Base-by-base conservation (phyloP, 2,113 vertebrate species). In the Tympanuchus pallidicinctus region DNA sequence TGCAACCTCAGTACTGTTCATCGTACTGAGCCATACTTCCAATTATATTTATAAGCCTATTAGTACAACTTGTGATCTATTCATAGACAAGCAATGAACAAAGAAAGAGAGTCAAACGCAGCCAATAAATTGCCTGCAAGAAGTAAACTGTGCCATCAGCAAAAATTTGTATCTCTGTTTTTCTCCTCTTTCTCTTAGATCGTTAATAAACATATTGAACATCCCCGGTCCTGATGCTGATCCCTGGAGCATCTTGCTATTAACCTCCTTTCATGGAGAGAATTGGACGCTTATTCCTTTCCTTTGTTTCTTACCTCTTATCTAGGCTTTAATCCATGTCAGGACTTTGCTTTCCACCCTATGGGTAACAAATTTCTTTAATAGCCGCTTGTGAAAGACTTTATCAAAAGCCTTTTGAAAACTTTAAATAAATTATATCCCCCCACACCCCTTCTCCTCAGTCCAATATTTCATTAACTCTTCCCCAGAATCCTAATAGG, bases 181-280 rank as follows among this genome's bases (percentile, higher is more conserved):
- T 95, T 95, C 79, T 85, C 63, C 65, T 65, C 88, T 85, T 96
- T 95, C 92, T 89, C 90, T 91, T 61, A 93, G 90, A 97, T 94
- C 92, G 54, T 97, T 97, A 97, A 96, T 96, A 96, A 96, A 95
- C 90, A 91, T 96, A 96, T 96, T 96, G 96, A 97, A 94, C 93
- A 91, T 77, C 85, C 66, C 66, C 69, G 72, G 88, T 95, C 88
- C 91, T 89, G 72, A 85, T 78, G 93, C 92, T 94, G 93, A 95
- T 97, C 96, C 94, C 94, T 86, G 78, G 91, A 97, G 93, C 93
- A 90, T 92, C 86, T 89, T 91, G 91, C 94, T 96, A 97, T 97
- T 97, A 97, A 97, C 96, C 91, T 96, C 88, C 88, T 96, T 97
- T 97, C 88, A 92, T 16, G 6, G 43, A 80, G 94, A 96, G 93